Evolutionary conservation across 1,140 invertebrate species (phyloP), one percentile per base, ranked within the genome.

Genomic region (Acromyrmex charruanus): DNA sequence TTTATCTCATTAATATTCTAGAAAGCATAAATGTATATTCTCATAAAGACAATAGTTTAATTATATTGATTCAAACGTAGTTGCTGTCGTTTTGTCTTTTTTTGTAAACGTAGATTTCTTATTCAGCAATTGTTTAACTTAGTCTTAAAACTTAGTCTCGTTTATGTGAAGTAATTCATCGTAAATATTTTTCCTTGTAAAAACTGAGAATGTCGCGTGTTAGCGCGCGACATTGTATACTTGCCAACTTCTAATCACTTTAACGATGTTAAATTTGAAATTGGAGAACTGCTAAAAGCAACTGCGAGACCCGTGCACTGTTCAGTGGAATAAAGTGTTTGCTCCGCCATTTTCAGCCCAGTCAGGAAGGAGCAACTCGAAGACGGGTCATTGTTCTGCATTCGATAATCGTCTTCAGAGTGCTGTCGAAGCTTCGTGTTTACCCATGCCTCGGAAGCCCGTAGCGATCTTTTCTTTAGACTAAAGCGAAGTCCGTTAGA

Each of bases 401-500:
- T 88, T 88, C 74, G 79, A 87, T 85, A 88, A 88, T 88, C 87
- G 77, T 88, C 87, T 75, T 66, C 58, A 53, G 69, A 88, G 71
- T 77, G 77, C 69, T 53, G 63, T 74, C 58, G 66, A 55, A 80
- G 51, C 63, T 77, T 6, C 61, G 55, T 61, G 59, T 82, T 77
- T 86, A 84, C 44, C 58, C 63, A 25, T 65, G 65, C 35, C 53
- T 86, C 74, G 85, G 28, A 58, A 65, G 25, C 63, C 39, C 82
- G 51, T 28, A 79, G 58, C 68, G 55, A 77, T 61, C 86, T 90
- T 85, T 81, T 59, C 74, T 85, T 89, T 85, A 85, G 39, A 88
- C 66, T 25, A 51, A 77, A 58, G 28, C 55, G 5, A 90, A 92
- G 91, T 91, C 92, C 86, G 91, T 92, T 89, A 89, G 89, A 92